Evolutionary conservation across 2,113 vertebrate genomes (phyloP).

Genomic region (Sapajus apella): DNA sequence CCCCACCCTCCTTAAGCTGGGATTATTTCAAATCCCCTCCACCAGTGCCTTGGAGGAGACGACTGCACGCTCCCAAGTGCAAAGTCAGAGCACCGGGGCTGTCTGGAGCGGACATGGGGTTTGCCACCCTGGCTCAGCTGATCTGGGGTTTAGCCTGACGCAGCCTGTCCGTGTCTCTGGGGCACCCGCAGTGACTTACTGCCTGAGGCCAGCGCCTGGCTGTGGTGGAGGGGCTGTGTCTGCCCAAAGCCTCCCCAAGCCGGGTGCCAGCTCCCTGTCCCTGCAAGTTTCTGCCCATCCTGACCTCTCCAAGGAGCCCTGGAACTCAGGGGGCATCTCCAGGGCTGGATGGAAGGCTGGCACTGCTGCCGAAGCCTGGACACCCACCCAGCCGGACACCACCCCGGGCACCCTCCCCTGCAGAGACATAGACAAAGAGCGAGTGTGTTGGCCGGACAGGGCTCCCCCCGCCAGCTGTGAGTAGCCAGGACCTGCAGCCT

Average conservation of each 20-base stretch:
- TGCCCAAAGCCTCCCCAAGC: not conserved
- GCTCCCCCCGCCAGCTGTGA: accelerated
- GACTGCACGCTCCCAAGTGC: not conserved
- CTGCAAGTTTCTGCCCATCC: not conserved
- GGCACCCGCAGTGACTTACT: not conserved
- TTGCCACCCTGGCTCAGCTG: not conserved
- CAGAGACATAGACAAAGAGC: constrained; percentile 50
- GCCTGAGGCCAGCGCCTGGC: not conserved
- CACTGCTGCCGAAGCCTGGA: not conserved
- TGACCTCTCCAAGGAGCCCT: not conserved
- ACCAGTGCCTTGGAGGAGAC: not conserved
- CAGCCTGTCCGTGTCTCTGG: not conserved
- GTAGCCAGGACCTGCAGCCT: not conserved
- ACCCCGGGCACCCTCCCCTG: not conserved
- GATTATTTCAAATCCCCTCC: not conserved
- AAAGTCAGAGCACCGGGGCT: not conserved
- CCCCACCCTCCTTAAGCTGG: not conserved
- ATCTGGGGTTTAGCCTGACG: not conserved
- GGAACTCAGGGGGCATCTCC: not conserved
- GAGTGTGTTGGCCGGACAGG: not conserved
- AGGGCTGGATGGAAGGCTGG: constrained; percentile 39
- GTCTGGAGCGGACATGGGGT: not conserved
- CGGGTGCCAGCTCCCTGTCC: not conserved
- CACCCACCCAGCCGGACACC: not conserved
- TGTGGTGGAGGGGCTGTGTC: not conserved